Percentiles rank a stretch among this genome's conserved stretches.
phyloP scores from a whole-genome alignment of 2,113 vertebrate genomes.

The Xyrauchen texanus region DNA sequence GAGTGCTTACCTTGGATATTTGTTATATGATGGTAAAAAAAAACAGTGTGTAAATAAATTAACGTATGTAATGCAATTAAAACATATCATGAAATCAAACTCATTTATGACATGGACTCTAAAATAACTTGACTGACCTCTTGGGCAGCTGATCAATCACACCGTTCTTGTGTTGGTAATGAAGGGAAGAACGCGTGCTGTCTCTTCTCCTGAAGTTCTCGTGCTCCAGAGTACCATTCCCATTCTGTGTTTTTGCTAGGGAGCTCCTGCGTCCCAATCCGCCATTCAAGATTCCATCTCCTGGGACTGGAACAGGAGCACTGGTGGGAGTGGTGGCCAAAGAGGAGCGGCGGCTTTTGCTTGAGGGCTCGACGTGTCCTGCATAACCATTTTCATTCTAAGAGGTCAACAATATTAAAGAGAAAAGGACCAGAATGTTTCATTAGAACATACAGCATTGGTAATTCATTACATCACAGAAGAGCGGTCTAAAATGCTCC shows the following conservation, averaged over 20 bases:
- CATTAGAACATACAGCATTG: background rate
- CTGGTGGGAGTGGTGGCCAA: constrained; percentile 48
- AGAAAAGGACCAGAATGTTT: background rate
- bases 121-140: constrained; percentile 29
- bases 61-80: background rate
- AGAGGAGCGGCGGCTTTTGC: constrained; percentile 51
- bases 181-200: constrained; percentile 30
- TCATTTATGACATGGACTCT: background rate
- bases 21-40: constrained; percentile 47
- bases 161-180: constrained; percentile 47
- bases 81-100: background rate
- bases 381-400: constrained; percentile 61
- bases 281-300: constrained; percentile 63
- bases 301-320: constrained; percentile 55
- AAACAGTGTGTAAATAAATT: background rate
- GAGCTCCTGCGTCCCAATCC: constrained; percentile 57
- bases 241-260: constrained; percentile 34
- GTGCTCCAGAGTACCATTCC: constrained; percentile 61
- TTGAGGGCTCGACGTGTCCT: constrained; percentile 51
- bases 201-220: constrained; percentile 61
- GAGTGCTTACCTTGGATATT: constrained; percentile 51
- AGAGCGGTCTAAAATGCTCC: no score
- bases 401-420: background rate
- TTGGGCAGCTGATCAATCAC: constrained; percentile 63
- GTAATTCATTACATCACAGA: background rate